A percentile compares a stretch with the other conserved stretches of the same genome.
Conservation (phyloP, 2,888 invertebrate species). For the Mesochorus sp. region DNA sequence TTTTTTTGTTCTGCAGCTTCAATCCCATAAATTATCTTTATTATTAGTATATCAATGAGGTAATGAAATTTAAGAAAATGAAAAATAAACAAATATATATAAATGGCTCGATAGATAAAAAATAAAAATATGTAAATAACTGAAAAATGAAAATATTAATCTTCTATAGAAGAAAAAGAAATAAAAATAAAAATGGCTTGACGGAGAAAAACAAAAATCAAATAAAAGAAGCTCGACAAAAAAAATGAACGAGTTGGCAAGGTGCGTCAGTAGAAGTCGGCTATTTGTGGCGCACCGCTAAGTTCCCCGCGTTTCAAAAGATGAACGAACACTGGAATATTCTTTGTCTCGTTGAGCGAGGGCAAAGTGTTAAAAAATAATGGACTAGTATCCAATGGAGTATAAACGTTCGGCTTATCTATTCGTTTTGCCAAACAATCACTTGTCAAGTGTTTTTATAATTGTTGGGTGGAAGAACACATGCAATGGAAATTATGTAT, state of each 20-base stretch:
- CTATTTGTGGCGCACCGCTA: constrained; percentile 5
- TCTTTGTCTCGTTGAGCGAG: constrained; percentile 17
- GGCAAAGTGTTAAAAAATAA: constrained; percentile 13
- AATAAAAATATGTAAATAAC: too few species aligned
- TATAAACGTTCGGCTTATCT: constrained; percentile 4
- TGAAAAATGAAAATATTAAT: too few species aligned
- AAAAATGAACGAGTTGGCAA: constrained; percentile 15
- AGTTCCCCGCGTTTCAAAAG: background rate
- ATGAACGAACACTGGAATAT: constrained; percentile 11
- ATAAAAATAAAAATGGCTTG: too few species aligned
- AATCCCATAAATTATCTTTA: too few species aligned
- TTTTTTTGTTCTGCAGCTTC: too few species aligned
- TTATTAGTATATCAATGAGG: too few species aligned
- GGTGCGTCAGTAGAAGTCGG: constrained; percentile 17
- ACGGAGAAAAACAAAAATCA: too few species aligned
- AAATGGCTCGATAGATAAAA: too few species aligned
- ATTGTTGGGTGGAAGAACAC: constrained; percentile 24
- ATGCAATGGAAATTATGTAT: constrained; percentile 39
- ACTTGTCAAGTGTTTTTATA: constrained; percentile 48
- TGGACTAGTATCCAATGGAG: background rate
- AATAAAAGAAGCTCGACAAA: background rate
- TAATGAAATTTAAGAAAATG: too few species aligned
- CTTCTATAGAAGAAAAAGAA: too few species aligned
- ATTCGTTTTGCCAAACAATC: constrained; percentile 43
- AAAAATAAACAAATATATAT: too few species aligned